Base-by-base conservation (phyloP, 2,797 vertebrate genomes). In the Lagorchestes hirsutus region DNA sequence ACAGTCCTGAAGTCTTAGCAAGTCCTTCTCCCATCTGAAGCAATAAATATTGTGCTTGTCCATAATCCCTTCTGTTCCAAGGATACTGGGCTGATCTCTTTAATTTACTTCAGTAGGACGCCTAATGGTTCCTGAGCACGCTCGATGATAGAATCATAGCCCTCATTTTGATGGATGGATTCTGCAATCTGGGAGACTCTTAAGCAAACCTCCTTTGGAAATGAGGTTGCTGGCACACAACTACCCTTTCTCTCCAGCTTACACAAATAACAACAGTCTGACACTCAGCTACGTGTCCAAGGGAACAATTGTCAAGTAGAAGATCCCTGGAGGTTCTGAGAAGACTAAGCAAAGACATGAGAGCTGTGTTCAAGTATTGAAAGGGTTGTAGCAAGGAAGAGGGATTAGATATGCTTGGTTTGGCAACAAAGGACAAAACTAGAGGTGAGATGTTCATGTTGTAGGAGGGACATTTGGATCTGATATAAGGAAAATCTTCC, bases 111-210 rank as follows among this genome's bases (percentile, higher is more conserved):
- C 82, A 74, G 74, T 92, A 90, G 13, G 90, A 52, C 4, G 57
- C 91, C 94, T 0, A 95, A 94, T 1, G 29, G 94, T n/a, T 58
- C n/a, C 96, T 96, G 55, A 31, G 92, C 90, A 92, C 1, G 56
- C 92, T 92, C 54, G 46, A 96, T 2, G 6, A 24, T 24, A 82
- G 40, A 40, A 46, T 82, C 74, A 27, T 40, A 74, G 34, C 16
- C 67, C 67, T 74, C 40, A 9, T 74, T 74, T 74, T 40, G n/a
- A 74, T 74, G n/a, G 67, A 40, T 40, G n/a, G 40, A 82, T 82
- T 82, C 40, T 82, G 74, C 8, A 46, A 40, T 46, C n/a, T 27
- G 22, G 40, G 74, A 82, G n/a, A 8, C 27, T 82, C 74, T 82
- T 46, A 82, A 46, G n/a, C 74, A 82, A 82, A 46, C 8, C 40